phyloP scores from a whole-genome alignment of 2,888 invertebrate genomes.

The Odontocolon sp. region DNA sequence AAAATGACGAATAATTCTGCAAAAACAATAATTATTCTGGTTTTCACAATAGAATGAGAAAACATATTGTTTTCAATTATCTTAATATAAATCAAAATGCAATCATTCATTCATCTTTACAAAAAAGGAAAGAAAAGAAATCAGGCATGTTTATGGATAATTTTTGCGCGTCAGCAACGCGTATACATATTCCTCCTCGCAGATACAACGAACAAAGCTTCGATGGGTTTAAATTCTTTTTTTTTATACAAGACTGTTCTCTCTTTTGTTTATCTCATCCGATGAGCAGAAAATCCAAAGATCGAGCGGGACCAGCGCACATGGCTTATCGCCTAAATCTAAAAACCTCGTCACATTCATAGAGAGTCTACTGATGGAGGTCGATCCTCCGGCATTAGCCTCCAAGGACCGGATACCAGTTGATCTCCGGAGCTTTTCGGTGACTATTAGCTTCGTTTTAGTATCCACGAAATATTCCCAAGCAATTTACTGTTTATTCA shows the following conservation, averaged over 20 bases:
- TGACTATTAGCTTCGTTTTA: conserved; percentile 82
- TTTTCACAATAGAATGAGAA: too few relatives aligned
- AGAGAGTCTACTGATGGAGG: conserved; percentile 88
- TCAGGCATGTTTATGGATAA: too few relatives aligned
- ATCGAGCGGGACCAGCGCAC: conserved; percentile 84
- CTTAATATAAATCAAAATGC: too few relatives aligned
- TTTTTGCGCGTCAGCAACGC: too few relatives aligned
- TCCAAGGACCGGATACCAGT: conserved; percentile 84
- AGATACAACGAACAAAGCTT: conserved; percentile 4
- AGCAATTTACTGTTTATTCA: neutral
- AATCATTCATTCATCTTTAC: too few relatives aligned
- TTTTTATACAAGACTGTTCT: conserved; percentile 46
- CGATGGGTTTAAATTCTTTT: neutral
- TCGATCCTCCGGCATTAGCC: conserved; percentile 83
- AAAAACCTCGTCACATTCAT: conserved; percentile 89
- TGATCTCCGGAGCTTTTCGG: conserved; percentile 85
- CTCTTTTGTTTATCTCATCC: conserved; percentile 43
- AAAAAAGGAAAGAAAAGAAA: too few relatives aligned
- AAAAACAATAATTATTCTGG: too few relatives aligned
- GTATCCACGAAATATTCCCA: conserved; percentile 65
- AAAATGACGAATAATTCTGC: too few relatives aligned
- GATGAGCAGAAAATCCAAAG: conserved; percentile 80
- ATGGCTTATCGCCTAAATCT: conserved; percentile 86
- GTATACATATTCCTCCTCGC: conserved; percentile 2
- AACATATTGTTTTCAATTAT: too few relatives aligned